Percentiles rank a stretch among this genome's conserved stretches.
These are phyloP conservation scores for Strigamia maritima DNA, from an alignment of 2,888 invertebrate species.

Conservation along the genomic window DNA sequence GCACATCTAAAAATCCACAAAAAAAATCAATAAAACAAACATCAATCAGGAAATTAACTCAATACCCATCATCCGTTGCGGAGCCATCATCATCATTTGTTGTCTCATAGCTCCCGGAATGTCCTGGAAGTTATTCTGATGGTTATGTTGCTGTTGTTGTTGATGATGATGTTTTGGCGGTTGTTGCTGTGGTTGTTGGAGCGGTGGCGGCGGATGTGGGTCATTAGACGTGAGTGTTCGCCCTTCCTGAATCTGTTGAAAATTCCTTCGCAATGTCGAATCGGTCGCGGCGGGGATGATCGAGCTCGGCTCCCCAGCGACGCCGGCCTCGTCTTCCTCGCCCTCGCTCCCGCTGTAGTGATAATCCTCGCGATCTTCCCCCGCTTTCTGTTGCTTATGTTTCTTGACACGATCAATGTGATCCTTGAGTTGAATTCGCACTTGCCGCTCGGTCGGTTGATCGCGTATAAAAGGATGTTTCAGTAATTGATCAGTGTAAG, in stretches of 20 bases:
- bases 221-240: constrained; percentile 41
- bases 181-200: background rate
- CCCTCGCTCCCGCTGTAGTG: constrained; percentile 94
- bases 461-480: constrained; percentile 98
- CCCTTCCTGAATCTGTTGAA: constrained; percentile 87
- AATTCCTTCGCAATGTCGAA: constrained; percentile 92
- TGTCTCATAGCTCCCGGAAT: constrained; percentile 39
- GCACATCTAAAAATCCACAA: background rate
- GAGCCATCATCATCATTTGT: constrained; percentile 61
- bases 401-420: constrained; percentile 98
- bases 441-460: constrained; percentile 97
- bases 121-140: constrained; percentile 35
- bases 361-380: constrained; percentile 43
- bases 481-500: constrained; percentile 95
- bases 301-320: constrained; percentile 88
- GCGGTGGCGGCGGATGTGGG: constrained; percentile 37
- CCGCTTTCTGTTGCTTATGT: constrained; percentile 56
- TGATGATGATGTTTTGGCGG: constrained; percentile 43
- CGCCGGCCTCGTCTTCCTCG: constrained; percentile 82
- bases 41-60: no score
- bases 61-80: constrained; percentile 69
- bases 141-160: constrained; percentile 43
- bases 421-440: constrained; percentile 96
- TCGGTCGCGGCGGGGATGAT: constrained; percentile 88
- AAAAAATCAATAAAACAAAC: background rate